These are phyloP conservation scores for Mylabris sibirica DNA, from an alignment of 2,888 invertebrate genomes.

Conservation along the genomic window DNA sequence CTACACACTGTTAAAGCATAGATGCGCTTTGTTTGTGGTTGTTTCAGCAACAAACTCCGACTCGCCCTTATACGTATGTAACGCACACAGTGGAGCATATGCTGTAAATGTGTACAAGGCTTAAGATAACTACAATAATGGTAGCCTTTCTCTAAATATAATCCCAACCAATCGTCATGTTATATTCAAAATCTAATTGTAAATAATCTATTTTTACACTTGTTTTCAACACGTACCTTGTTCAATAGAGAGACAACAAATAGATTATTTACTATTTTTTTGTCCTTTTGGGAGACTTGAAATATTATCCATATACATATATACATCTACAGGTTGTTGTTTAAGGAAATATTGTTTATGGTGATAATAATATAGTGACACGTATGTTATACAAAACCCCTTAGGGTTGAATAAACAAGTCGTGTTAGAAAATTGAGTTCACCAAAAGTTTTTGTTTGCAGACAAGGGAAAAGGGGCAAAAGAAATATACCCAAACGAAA, in stretches of 20 bases:
- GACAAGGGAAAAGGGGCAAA: neutral
- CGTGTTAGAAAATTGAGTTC: neutral
- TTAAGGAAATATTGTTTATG: neutral
- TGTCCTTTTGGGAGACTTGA: neutral
- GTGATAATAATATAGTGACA: slow-evolving; percentile 4
- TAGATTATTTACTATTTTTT: neutral
- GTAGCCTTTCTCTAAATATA: neutral
- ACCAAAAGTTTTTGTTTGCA: neutral
- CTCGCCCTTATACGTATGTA: too few relatives aligned
- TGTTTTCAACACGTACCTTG: neutral
- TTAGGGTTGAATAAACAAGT: slow-evolving; percentile 10
- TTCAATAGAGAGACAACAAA: neutral
- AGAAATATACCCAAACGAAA: neutral
- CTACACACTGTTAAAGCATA: too few relatives aligned
- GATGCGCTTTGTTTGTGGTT: too few relatives aligned
- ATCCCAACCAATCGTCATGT: neutral
- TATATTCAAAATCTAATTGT: neutral
- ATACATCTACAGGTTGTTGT: neutral
- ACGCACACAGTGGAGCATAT: too few relatives aligned
- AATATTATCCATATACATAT: neutral
- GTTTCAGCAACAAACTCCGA: too few relatives aligned
- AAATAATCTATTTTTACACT: neutral
- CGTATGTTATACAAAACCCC: slow-evolving; percentile 1
- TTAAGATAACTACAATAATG: neutral
- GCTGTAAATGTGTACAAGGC: too few relatives aligned